A percentile compares a stretch with the other conserved stretches of the same genome.
These are phyloP conservation scores for Pherbina coryleti DNA, from an alignment of 2,888 invertebrate genomes.

Conservation along the genomic window DNA sequence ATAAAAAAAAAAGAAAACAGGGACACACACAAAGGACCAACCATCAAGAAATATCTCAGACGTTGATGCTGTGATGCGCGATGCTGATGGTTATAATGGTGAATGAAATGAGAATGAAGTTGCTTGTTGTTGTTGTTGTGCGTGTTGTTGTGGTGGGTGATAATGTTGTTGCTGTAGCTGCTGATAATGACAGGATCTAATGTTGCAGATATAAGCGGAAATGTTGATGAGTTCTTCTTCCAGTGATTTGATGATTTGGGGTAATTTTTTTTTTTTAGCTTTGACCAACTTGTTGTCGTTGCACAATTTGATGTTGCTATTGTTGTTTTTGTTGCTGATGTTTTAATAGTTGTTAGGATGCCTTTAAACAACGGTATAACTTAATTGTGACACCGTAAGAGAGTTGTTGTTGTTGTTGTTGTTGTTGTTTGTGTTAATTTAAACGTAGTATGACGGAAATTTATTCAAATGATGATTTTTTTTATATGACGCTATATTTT, in stretches of 20 bases:
- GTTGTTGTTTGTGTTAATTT: constrained; percentile 20
- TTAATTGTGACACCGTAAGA: constrained; percentile 44
- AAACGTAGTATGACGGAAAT: constrained; percentile 2
- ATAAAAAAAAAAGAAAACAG: not conserved
- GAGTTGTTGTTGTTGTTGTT: constrained; percentile 29
- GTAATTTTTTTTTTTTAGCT: not conserved
- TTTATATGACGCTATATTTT: constrained; percentile 32
- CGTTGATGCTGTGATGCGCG: not conserved
- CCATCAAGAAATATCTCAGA: not conserved
- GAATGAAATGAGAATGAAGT: not conserved
- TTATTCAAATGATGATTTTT: constrained; percentile 10
- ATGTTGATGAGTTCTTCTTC: constrained; percentile 27
- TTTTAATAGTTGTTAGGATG: constrained; percentile 23
- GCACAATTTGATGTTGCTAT: constrained; percentile 33
- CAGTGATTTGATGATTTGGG: constrained; percentile 19
- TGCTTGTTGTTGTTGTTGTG: not conserved
- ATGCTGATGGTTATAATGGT: not conserved
- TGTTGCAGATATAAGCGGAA: constrained; percentile 24
- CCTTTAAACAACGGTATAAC: constrained; percentile 46
- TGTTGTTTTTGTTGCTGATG: constrained; percentile 33
- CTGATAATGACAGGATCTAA: constrained; percentile 9
- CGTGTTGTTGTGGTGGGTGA: constrained; percentile 1
- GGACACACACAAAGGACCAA: not conserved
- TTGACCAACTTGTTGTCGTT: constrained; percentile 34
- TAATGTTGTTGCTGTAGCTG: not conserved